Evolutionary conservation across 2,113 vertebrate species (phyloP).

Genomic region (Murina feae): DNA sequence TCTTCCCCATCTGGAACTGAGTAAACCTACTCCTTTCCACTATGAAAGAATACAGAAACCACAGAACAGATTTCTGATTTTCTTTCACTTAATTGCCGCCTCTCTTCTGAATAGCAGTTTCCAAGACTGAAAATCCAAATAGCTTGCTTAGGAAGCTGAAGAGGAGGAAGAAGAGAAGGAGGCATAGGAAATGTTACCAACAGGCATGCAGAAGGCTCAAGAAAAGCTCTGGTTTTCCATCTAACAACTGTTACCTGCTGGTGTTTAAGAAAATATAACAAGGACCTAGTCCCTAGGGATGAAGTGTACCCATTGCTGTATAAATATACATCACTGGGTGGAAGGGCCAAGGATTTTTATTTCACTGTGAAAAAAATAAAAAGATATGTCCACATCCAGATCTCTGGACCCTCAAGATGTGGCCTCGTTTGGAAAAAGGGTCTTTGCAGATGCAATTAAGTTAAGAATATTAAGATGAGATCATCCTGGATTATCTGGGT

Average conservation of each 20-base stretch:
- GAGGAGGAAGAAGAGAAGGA: neutral
- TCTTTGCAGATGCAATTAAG: neutral
- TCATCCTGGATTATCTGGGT: neutral
- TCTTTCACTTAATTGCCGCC: constrained; percentile 17
- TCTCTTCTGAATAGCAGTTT: constrained; percentile 25
- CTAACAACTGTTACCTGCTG: neutral
- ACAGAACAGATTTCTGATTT: neutral
- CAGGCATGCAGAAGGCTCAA: neutral
- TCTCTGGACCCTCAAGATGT: neutral
- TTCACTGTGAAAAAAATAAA: neutral
- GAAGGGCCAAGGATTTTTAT: neutral
- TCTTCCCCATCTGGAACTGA: constrained; percentile 34
- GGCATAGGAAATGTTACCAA: neutral
- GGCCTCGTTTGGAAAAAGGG: neutral
- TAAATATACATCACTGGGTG: neutral
- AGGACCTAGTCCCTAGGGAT: neutral
- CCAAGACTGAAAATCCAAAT: neutral
- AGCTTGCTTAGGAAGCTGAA: neutral
- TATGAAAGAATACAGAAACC: neutral
- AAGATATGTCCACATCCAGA: neutral
- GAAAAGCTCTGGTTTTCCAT: neutral
- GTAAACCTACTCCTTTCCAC: neutral
- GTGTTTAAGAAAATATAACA: neutral
- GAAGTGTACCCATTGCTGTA: neutral
- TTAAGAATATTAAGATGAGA: neutral